Evolutionary conservation across 2,797 vertebrate genomes (phyloP).

Genomic region (Picus viridis): DNA sequence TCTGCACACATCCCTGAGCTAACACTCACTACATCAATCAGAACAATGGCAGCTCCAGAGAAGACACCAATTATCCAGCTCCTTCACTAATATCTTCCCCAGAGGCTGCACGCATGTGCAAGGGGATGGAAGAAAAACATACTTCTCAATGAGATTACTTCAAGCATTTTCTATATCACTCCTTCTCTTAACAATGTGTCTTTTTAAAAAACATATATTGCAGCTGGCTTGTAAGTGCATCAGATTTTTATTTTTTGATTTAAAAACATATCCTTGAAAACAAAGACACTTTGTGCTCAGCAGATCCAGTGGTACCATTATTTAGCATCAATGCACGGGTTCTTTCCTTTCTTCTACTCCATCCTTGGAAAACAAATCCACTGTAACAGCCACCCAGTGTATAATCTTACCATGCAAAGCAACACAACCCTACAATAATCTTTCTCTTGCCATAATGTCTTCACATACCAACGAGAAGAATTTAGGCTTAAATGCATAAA

Average conservation of each 20-base stretch:
- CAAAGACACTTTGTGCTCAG: slow-evolving; percentile 44
- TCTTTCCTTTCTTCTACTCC: slow-evolving; percentile 45
- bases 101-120: slow-evolving; percentile 15
- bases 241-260: neutral
- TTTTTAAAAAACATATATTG: slow-evolving; percentile 2
- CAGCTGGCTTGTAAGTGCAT: slow-evolving; percentile 24
- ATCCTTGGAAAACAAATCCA: slow-evolving; percentile 45
- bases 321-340: slow-evolving; percentile 49
- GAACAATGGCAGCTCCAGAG: slow-evolving; percentile 26
- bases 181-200: neutral
- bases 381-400: slow-evolving; percentile 28
- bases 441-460: slow-evolving; percentile 27
- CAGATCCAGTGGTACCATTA: slow-evolving; percentile 45
- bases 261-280: slow-evolving; percentile 14
- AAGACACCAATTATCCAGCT: slow-evolving; percentile 21
- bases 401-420: slow-evolving; percentile 23
- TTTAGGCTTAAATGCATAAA: slow-evolving; percentile 10
- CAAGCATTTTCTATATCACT: slow-evolving; percentile 11
- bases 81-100: slow-evolving; percentile 48
- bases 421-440: slow-evolving; percentile 23
- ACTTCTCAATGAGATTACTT: slow-evolving; percentile 26
- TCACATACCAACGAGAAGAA: neutral
- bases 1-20: slow-evolving; percentile 7
- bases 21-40: slow-evolving; percentile 37
- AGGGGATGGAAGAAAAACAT: slow-evolving; percentile 12